These are phyloP conservation scores for Myiozetetes cayanensis DNA, from an alignment of 2,113 vertebrate genomes.

Conservation along the genomic window DNA sequence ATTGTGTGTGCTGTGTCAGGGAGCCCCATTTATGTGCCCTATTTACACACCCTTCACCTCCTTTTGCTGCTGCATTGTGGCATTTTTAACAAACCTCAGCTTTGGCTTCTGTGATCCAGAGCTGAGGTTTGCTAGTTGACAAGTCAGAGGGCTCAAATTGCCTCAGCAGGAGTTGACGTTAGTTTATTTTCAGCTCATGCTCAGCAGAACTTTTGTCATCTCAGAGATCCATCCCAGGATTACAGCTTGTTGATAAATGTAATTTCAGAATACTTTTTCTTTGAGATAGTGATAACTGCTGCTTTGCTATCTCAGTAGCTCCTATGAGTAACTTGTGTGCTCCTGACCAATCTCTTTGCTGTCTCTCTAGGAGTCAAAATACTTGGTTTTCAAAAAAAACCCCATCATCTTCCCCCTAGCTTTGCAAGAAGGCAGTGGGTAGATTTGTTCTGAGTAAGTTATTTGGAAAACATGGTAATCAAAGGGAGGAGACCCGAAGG, in stretches of 20 bases:
- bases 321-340: not conserved
- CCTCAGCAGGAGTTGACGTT: rapidly evolving
- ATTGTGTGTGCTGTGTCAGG: not conserved
- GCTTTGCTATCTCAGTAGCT: not conserved
- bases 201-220: not conserved
- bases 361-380: not conserved
- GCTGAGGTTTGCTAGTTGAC: not conserved
- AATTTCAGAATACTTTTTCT: not conserved
- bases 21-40: not conserved
- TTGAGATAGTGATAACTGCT: not conserved
- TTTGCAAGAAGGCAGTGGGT: not conserved
- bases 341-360: not conserved
- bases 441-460: not conserved
- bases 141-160: not conserved
- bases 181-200: not conserved
- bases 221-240: not conserved
- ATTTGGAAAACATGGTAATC: not conserved
- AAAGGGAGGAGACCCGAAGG: not conserved
- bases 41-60: not conserved
- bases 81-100: not conserved
- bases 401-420: rapidly evolving
- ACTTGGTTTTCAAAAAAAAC: not conserved
- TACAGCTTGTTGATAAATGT: not conserved
- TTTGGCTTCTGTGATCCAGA: not conserved
- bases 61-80: not conserved